Conservation (phyloP, 2,113 vertebrate genomes). For the Vulpes lagopus region DNA sequence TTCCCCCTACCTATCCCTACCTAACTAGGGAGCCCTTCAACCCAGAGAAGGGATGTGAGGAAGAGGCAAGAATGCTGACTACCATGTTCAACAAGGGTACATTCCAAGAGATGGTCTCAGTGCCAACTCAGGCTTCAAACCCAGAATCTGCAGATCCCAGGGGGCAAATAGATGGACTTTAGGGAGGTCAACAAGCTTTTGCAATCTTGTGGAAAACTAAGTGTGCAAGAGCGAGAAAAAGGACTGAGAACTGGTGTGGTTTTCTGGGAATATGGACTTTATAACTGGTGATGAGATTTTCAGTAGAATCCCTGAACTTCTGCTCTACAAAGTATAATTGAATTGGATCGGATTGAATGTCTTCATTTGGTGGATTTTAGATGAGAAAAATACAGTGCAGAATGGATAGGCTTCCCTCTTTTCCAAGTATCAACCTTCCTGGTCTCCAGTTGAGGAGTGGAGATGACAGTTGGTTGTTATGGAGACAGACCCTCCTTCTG, state of each 20-base stretch:
- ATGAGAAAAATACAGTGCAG: not conserved
- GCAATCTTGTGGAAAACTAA: not conserved
- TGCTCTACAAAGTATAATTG: not conserved
- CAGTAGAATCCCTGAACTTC: not conserved
- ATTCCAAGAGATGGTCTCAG: not conserved
- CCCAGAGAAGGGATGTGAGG: too few relatives aligned
- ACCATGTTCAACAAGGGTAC: accelerated
- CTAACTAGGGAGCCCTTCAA: not conserved
- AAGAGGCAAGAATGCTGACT: not conserved
- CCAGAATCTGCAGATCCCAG: not conserved
- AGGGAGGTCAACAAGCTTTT: not conserved
- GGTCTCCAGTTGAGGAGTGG: not conserved
- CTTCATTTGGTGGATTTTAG: not conserved
- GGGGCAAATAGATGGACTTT: not conserved
- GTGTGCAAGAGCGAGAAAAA: not conserved
- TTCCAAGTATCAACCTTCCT: not conserved
- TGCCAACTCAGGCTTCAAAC: not conserved
- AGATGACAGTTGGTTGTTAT: not conserved
- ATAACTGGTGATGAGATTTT: not conserved
- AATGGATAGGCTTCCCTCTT: not conserved
- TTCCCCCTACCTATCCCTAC: not conserved
- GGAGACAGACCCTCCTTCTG: not conserved
- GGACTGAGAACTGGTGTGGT: not conserved
- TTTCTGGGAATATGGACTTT: not conserved
- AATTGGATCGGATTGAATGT: not conserved